Conservation (phyloP, 2,888 invertebrate genomes). For the Apamea crenata region DNA sequence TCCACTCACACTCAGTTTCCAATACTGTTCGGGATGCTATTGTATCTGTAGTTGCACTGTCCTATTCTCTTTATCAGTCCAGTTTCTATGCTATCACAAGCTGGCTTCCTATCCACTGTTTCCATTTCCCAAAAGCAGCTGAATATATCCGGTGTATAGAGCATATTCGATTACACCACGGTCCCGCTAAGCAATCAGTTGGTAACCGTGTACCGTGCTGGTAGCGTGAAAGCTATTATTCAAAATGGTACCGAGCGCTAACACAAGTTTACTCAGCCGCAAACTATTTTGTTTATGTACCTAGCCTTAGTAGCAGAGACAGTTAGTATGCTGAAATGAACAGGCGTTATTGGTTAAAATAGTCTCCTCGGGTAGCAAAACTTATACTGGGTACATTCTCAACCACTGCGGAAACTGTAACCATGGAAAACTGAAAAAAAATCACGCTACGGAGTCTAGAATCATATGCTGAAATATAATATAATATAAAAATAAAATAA, state of each 20-base stretch:
- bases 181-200: slow-evolving; percentile 27
- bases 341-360: background rate
- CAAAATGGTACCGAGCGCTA: slow-evolving; percentile 17
- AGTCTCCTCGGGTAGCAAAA: too few relatives aligned
- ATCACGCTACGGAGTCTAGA: too few relatives aligned
- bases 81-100: slow-evolving; percentile 5
- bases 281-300: slow-evolving; percentile 24
- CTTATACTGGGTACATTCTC: too few relatives aligned
- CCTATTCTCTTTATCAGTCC: slow-evolving; percentile 1
- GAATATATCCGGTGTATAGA: slow-evolving; percentile 2
- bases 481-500: too few relatives aligned
- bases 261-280: slow-evolving; percentile 3
- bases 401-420: too few relatives aligned
- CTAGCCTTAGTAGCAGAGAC: slow-evolving; percentile 7
- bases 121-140: background rate
- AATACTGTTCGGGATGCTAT: background rate
- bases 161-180: slow-evolving; percentile 2
- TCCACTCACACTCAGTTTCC: background rate
- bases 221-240: slow-evolving; percentile 36
- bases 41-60: background rate
- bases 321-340: background rate
- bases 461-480: too few relatives aligned
- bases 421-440: too few relatives aligned
- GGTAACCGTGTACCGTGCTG: slow-evolving; percentile 4
- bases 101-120: background rate